Evolutionary conservation across 2,797 vertebrate species (phyloP), one percentile per base, ranked within the genome.

Genomic region (Chrosomus eos): DNA sequence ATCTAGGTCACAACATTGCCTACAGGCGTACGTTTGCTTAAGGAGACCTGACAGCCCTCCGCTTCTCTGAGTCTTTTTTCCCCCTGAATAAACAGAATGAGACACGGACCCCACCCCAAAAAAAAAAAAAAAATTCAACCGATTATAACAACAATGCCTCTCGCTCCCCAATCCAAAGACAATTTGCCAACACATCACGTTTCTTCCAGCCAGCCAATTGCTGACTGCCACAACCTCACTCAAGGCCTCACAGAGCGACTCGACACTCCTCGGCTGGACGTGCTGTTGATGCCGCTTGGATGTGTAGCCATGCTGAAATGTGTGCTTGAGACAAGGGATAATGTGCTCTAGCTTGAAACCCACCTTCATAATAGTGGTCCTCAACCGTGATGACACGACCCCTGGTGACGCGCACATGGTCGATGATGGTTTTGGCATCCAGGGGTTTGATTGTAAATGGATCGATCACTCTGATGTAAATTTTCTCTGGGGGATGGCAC

Each of bases 351-450:
- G 89, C 75, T 82, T 75, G 67, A 60, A 68, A 81, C 91, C 84
- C 90, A 98, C 98, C 97, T 95, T 99, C 97, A 3, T 96, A 95
- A 91, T 99, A 99, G 91, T 99, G 98, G 89, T 99, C 98, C 89
- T 99, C 98, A 89, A 99, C 97, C 0, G 96, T 98, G 90, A 99
- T 92, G 91, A 99, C 94, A 78, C 96, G 94, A 88, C 98, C 97
- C 88, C 96, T 96, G 86, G 98, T 99, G 4, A 93, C 95, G 38
- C 95, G 96, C 43, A 96, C 95, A 53, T 93, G 96, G 87, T 97
- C 96, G 1, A 96, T 95, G 91, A 99, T 98, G 87, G 96, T 97
- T 89, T 98, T 97, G 82, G 90, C 90, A 88, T 99, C 98, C 95
- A 99, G 93, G 1, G 98, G 98, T 93, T 99, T 99, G 93, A 99